These are phyloP conservation scores for Microtus montanus DNA, from an alignment of 2,113 vertebrate species.

Conservation along the genomic window DNA sequence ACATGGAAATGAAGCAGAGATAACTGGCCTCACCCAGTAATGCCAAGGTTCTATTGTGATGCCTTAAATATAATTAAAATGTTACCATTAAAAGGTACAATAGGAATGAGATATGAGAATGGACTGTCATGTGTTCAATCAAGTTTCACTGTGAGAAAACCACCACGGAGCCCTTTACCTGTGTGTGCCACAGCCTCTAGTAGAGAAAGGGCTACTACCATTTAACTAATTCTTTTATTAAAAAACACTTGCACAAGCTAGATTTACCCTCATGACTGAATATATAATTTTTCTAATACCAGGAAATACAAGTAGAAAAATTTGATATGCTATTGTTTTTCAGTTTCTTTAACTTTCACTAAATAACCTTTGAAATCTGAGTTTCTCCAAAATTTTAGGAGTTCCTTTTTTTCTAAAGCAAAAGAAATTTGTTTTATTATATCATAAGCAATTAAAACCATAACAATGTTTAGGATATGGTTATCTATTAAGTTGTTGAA, in stretches of 20 bases:
- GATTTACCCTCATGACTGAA: neutral
- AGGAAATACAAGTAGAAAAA: conserved; percentile 14
- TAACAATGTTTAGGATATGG: conserved; percentile 16
- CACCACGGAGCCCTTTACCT: neutral
- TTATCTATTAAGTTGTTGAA: neutral
- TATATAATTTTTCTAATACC: neutral
- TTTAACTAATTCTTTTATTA: neutral
- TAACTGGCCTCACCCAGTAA: neutral
- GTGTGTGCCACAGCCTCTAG: neutral
- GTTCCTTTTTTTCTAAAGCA: conserved; percentile 43
- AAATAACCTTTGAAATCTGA: conserved; percentile 34
- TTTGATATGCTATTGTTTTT: neutral
- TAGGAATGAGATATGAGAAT: neutral
- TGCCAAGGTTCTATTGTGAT: neutral
- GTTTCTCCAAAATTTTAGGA: conserved; percentile 34
- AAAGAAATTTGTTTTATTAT: neutral
- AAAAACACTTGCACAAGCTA: neutral
- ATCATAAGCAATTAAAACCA: neutral
- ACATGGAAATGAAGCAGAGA: neutral
- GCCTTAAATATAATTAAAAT: neutral
- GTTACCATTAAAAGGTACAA: neutral
- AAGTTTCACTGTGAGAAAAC: neutral
- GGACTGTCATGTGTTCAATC: neutral
- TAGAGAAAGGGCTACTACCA: neutral
- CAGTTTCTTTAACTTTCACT: conserved; percentile 13